Conservation (phyloP, 1,140 invertebrate genomes). For the Ladona fulva region DNA sequence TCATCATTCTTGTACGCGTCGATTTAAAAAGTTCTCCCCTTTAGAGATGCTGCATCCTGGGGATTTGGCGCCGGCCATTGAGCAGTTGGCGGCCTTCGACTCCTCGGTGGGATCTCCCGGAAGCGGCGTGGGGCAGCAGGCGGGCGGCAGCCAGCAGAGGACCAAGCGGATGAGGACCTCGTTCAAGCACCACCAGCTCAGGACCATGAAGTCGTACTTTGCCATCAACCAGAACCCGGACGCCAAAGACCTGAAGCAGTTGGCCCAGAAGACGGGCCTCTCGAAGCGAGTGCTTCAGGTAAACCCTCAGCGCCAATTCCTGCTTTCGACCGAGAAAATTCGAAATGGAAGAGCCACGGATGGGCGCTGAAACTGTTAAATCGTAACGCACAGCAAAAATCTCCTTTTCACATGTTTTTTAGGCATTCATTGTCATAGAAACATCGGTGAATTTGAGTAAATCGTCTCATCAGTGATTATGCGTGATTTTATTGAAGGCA, state of each 20-base stretch:
- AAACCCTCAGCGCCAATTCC: slow-evolving; percentile 21
- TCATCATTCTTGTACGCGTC: background rate
- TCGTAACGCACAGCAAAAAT: no score
- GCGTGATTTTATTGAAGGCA: no score
- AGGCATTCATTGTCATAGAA: no score
- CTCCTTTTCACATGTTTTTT: no score
- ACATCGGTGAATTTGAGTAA: no score
- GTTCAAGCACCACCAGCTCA: slow-evolving; percentile 93
- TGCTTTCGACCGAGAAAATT: no score
- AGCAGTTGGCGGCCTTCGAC: slow-evolving; percentile 59
- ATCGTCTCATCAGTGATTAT: no score
- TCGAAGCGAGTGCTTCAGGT: slow-evolving; percentile 95
- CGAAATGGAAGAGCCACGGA: no score
- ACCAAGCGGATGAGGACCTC: slow-evolving; percentile 92
- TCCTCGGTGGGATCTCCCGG: slow-evolving; percentile 62
- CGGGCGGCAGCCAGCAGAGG: slow-evolving; percentile 38
- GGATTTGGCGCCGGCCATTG: slow-evolving; percentile 66
- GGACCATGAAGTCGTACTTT: slow-evolving; percentile 96
- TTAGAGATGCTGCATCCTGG: slow-evolving; percentile 61
- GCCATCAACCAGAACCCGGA: slow-evolving; percentile 96
- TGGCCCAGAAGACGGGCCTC: slow-evolving; percentile 93
- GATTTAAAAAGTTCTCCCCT: slow-evolving; percentile 21
- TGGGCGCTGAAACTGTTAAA: no score
- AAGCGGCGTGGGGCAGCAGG: slow-evolving; percentile 32
- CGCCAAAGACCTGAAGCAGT: slow-evolving; percentile 88